Percentiles rank a stretch among this genome's conserved stretches.
These are phyloP conservation scores for Physeter macrocephalus DNA, from an alignment of 2,113 vertebrate genomes.

Conservation along the genomic window DNA sequence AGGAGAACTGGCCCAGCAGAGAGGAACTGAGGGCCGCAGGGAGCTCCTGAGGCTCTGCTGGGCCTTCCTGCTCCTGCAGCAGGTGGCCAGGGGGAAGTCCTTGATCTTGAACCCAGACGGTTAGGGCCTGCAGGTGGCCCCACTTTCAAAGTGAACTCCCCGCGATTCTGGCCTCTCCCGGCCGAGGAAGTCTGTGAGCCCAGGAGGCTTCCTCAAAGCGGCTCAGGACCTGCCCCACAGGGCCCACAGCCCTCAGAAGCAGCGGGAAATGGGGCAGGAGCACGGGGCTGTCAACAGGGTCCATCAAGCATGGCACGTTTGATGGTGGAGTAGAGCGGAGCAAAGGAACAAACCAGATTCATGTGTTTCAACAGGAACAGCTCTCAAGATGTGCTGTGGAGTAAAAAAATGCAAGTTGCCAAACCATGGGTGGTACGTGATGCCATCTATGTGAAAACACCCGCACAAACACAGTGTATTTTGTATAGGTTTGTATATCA, in stretches of 20 bases:
- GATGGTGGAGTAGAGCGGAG: not conserved
- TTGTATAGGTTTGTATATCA: not conserved
- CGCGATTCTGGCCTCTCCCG: not conserved
- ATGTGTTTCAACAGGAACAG: not conserved
- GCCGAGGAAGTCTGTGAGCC: not conserved
- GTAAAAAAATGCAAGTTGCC: not conserved
- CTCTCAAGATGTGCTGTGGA: not conserved
- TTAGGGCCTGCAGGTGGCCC: not conserved
- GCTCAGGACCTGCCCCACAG: not conserved
- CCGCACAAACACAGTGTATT: not conserved
- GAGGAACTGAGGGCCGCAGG: not conserved
- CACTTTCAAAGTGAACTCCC: conserved; percentile 55
- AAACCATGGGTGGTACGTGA: not conserved
- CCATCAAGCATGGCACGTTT: rapidly evolving
- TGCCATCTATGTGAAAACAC: not conserved
- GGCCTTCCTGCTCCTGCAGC: conserved; percentile 16
- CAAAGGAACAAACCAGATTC: not conserved
- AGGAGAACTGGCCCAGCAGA: not conserved
- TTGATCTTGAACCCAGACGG: conserved; percentile 62
- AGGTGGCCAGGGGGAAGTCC: conserved; percentile 32
- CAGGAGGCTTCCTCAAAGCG: not conserved
- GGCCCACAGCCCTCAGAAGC: not conserved
- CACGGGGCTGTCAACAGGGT: not conserved
- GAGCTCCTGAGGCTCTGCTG: not conserved
- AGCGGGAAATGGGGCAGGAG: not conserved